Evolutionary conservation across 2,113 vertebrate genomes (phyloP), one percentile per base, ranked within the genome.

Genomic region (Theristicus caerulescens): DNA sequence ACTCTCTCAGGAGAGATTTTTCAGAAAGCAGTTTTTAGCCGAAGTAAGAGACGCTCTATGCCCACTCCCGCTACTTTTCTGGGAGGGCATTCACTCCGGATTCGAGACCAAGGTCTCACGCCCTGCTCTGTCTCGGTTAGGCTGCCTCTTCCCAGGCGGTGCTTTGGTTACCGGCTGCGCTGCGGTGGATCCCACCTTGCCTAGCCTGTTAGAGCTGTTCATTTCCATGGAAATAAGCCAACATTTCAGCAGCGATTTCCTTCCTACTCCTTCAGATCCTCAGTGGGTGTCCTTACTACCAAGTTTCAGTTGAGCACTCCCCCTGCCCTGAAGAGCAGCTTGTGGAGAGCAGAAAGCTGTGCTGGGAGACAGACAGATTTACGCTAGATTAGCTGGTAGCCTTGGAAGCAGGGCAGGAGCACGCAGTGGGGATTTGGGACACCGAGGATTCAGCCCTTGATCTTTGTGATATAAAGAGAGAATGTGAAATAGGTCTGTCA

Each of bases 311-410:
- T 0, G 0, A 57, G 57, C 29, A 8, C n/a, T 82, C 27, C 36
- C 62, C 24, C 7, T 31, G 73, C 46, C 64, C 46, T 34, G 42
- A 80, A 36, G 34, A 95, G n/a, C 92, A 93, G 90, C 51, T 93
- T 83, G 59, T 31, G 47, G 59, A 25, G 42, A 55, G 82, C 87
- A 81, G 85, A 88, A 73, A 31, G 90, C 93, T 94, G 62, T 79
- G 79, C 58, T 70, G 46, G n/a, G 51, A 84, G 93, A 66, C 36
- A 92, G 66, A 65, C 57, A 90, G 94, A 93, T 96, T 96, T 86
- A 88, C 51, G 34, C 32, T 86, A 88, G 96, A 96, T 96, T 95
- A 97, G 85, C 96, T 71, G 55, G 76, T 86, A 81, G 90, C 79
- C 64, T 90, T 93, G 88, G 82, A 94, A 93, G 96, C 82, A 80